Percentiles rank a stretch among this genome's conserved stretches.
phyloP scores from a whole-genome alignment of 2,888 invertebrate genomes.

The Andrena bicolor region DNA sequence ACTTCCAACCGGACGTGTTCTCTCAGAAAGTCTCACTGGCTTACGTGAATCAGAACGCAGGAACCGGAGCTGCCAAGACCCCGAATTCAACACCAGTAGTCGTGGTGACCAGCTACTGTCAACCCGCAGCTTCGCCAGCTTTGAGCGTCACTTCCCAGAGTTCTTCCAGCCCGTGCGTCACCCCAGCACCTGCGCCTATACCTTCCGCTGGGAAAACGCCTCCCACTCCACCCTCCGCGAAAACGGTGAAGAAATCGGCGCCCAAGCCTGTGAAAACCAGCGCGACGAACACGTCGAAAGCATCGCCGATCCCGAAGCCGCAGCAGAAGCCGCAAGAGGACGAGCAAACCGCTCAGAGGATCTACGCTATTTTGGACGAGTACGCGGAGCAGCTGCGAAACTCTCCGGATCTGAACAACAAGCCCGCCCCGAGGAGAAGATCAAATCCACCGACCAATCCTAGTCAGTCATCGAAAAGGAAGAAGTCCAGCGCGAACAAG shows the following conservation, averaged over 20 bases:
- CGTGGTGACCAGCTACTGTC: conserved; percentile 87
- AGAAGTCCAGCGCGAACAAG: conserved; percentile 88
- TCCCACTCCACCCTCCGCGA: conserved; percentile 79
- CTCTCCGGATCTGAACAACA: conserved; percentile 92
- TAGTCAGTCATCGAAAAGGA: conserved; percentile 89
- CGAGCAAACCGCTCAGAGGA: conserved; percentile 92
- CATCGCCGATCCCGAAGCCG: conserved; percentile 89
- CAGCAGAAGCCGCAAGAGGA: conserved; percentile 92
- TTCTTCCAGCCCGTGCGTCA: conserved; percentile 87
- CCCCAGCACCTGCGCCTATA: conserved; percentile 86
- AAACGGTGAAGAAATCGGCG: conserved; percentile 84
- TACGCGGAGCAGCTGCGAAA: conserved; percentile 93
- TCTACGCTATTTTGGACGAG: conserved; percentile 92
- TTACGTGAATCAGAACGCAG: conserved; percentile 85
- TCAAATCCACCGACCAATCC: conserved; percentile 91
- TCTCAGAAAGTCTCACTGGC: conserved; percentile 86
- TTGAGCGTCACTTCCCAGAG: conserved; percentile 87
- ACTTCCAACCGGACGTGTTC: conserved; percentile 79
- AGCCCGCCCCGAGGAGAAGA: conserved; percentile 91
- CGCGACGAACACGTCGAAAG: conserved; percentile 87
- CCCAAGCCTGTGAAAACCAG: conserved; percentile 87
- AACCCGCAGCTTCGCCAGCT: conserved; percentile 86
- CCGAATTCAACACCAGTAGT: conserved; percentile 86
- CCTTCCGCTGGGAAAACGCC: conserved; percentile 86
- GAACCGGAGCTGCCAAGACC: conserved; percentile 79